phyloP scores from a whole-genome alignment of 2,113 vertebrate species.

The Oxyruncus cristatus region DNA sequence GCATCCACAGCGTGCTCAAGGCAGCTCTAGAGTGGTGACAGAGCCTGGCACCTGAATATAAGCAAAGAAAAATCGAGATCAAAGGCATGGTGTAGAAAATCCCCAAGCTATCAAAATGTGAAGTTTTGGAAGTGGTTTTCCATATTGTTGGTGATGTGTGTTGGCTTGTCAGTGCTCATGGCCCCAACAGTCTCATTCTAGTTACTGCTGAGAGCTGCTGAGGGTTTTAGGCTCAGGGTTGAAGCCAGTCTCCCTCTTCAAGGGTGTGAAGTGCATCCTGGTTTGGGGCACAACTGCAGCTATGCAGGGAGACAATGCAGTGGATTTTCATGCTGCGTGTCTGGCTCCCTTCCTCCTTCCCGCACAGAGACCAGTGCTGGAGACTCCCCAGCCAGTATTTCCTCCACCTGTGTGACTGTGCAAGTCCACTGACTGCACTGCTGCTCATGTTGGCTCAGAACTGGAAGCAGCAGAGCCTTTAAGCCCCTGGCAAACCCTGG shows the following conservation, averaged over 20 bases:
- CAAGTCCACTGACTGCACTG: not conserved
- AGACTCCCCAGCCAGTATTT: rapidly evolving
- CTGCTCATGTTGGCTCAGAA: not conserved
- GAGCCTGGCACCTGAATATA: not conserved
- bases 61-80: not conserved
- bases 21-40: not conserved
- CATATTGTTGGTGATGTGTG: rapidly evolving
- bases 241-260: not conserved
- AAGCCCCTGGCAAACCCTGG: not conserved
- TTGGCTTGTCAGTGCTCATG: not conserved
- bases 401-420: not conserved
- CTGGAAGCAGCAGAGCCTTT: not conserved
- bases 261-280: not conserved
- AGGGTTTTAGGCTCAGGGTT: not conserved
- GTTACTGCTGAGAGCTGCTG: not conserved
- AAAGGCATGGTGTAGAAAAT: not conserved
- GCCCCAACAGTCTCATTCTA: not conserved
- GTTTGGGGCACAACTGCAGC: not conserved
- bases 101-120: not conserved
- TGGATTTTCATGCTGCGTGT: not conserved
- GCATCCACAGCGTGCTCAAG: not conserved
- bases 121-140: not conserved
- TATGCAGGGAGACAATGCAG: not conserved
- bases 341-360: not conserved
- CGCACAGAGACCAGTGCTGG: rapidly evolving